Percentiles rank a stretch among this genome's conserved stretches.
Conservation (phyloP, 2,113 vertebrate species). For the Odocoileus virginianus region DNA sequence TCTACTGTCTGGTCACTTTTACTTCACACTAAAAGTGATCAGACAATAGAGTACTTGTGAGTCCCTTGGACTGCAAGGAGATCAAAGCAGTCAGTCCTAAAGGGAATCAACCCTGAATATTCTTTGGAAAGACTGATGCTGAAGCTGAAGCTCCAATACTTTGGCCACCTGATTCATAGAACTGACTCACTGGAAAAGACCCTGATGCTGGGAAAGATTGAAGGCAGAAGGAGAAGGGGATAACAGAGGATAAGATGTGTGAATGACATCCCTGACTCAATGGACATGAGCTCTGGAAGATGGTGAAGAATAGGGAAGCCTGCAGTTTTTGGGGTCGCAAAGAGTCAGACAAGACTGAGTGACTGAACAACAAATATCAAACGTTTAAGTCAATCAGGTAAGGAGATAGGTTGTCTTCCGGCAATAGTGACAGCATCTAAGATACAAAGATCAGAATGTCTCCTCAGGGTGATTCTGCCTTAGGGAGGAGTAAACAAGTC, state of each 20-base stretch:
- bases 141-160: background rate
- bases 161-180: background rate
- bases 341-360: background rate
- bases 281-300: background rate
- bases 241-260: background rate
- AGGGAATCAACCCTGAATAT: background rate
- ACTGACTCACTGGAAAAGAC: background rate
- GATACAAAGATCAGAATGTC: background rate
- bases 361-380: background rate
- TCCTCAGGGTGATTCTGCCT: background rate
- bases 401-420: background rate
- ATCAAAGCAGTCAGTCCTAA: background rate
- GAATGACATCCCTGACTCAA: background rate
- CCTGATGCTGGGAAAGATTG: background rate
- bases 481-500: background rate
- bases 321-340: background rate
- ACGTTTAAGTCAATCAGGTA: background rate
- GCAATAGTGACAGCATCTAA: background rate
- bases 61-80: background rate
- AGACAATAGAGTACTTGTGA: background rate
- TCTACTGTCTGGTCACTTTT: background rate
- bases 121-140: background rate
- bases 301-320: background rate
- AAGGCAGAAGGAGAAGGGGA: background rate
- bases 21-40: background rate